These are phyloP conservation scores for Drosophila robusta DNA, from an alignment of 2,888 invertebrate genomes.

Conservation along the genomic window DNA sequence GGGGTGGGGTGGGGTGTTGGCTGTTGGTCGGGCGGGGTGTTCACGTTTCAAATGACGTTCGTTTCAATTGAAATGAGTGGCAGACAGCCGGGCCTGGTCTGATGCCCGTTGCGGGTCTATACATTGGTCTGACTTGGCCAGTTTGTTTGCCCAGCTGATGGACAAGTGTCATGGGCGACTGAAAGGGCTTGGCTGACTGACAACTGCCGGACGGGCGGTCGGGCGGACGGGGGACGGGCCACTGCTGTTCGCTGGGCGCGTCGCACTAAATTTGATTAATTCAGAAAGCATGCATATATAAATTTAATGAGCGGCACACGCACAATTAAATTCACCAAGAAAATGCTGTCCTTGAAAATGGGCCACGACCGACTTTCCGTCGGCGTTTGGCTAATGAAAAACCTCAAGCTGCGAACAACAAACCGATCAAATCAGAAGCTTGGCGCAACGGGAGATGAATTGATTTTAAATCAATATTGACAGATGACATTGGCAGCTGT, in stretches of 20 bases:
- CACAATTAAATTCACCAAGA: not conserved
- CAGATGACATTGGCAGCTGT: slow-evolving; percentile 70
- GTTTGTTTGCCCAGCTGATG: slow-evolving; percentile 70
- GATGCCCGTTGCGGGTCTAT: slow-evolving; percentile 4
- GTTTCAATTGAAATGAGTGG: slow-evolving; percentile 56
- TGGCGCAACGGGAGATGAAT: slow-evolving; percentile 71
- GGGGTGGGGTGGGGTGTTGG: slow-evolving; percentile 23
- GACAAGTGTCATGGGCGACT: slow-evolving; percentile 72
- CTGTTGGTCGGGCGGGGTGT: slow-evolving; percentile 38
- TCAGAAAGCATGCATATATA: slow-evolving; percentile 45
- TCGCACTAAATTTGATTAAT: slow-evolving; percentile 75
- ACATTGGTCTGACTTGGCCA: slow-evolving; percentile 42
- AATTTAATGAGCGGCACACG: slow-evolving; percentile 43
- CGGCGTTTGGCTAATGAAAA: slow-evolving; percentile 63
- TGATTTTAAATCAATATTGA: slow-evolving; percentile 80
- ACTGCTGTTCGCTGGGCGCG: slow-evolving; percentile 45
- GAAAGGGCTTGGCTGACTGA: slow-evolving; percentile 63
- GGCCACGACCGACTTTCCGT: slow-evolving; percentile 16
- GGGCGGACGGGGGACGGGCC: not conserved
- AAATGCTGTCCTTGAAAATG: slow-evolving; percentile 4
- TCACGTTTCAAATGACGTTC: slow-evolving; percentile 76
- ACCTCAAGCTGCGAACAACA: slow-evolving; percentile 56
- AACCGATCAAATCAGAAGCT: slow-evolving; percentile 57
- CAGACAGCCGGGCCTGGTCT: slow-evolving; percentile 2
- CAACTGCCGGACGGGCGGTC: slow-evolving; percentile 5